Evolutionary conservation across 1,140 invertebrate genomes (phyloP).

Genomic region (Episyrphus balteatus): DNA sequence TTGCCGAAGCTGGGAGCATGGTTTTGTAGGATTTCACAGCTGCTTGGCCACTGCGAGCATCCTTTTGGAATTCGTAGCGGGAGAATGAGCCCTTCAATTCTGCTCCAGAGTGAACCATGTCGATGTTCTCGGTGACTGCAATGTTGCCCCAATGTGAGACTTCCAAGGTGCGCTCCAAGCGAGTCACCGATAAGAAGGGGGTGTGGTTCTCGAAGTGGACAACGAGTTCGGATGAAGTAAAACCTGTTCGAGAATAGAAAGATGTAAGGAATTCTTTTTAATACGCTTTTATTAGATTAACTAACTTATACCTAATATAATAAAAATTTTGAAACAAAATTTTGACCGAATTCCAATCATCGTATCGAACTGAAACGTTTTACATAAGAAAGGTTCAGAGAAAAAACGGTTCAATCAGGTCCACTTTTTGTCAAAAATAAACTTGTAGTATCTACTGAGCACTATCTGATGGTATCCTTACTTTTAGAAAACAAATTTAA

Average conservation of each 20-base stretch:
- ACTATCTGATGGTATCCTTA: too few species aligned
- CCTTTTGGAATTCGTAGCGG: conserved; percentile 88
- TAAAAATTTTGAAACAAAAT: conserved; percentile 1
- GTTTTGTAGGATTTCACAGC: conserved; percentile 91
- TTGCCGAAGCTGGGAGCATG: conserved; percentile 73
- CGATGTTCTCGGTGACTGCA: conserved; percentile 89
- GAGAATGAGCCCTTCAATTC: conserved; percentile 91
- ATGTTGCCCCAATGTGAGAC: conserved; percentile 99
- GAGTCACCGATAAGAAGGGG: conserved; percentile 86
- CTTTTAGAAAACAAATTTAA: too few species aligned
- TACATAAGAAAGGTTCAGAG: too few species aligned
- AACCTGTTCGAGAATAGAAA: conserved; percentile 19
- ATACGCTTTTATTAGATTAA: background rate
- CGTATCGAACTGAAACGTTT: too few species aligned
- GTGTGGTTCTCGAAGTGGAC: conserved; percentile 96
- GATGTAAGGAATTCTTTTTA: background rate
- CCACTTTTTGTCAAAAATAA: too few species aligned
- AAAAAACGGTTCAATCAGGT: too few species aligned
- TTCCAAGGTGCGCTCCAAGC: conserved; percentile 79
- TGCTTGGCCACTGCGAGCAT: conserved; percentile 68
- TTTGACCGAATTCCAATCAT: too few species aligned
- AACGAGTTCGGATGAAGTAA: conserved; percentile 50
- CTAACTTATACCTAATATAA: too few species aligned
- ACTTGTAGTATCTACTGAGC: too few species aligned
- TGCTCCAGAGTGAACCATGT: conserved; percentile 86